These are phyloP conservation scores for Dendrocopos noguchii DNA, from an alignment of 2,113 vertebrate species.

Conservation along the genomic window DNA sequence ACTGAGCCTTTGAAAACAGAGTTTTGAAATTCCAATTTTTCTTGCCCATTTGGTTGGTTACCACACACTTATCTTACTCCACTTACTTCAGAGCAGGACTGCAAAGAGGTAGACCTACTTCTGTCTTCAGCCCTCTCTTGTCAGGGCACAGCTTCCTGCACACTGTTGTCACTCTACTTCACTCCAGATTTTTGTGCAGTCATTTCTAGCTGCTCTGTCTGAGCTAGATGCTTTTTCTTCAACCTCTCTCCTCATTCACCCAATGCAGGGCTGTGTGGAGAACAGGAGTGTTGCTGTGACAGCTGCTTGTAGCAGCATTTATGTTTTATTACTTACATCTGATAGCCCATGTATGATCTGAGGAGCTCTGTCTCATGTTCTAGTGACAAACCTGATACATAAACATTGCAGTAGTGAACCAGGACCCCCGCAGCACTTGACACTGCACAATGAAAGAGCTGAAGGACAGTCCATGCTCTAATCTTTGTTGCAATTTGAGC, in stretches of 20 bases:
- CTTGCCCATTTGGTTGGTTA: neutral
- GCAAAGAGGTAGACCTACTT: neutral
- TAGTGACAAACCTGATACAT: accelerated
- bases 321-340: neutral
- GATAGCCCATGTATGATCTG: accelerated
- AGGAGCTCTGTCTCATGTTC: neutral
- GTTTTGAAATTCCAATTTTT: neutral
- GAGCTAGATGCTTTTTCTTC: neutral
- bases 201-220: neutral
- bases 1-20: neutral
- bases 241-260: neutral
- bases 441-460: neutral
- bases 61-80: neutral
- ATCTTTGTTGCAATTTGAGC: neutral
- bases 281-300: neutral
- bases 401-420: neutral
- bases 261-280: neutral
- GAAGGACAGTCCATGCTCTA: neutral
- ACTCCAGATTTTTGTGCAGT: neutral
- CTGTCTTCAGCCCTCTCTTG: neutral
- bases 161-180: neutral
- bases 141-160: neutral
- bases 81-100: neutral
- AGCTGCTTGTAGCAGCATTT: neutral
- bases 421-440: neutral